Evolutionary conservation across 2,888 invertebrate species (phyloP).

Genomic region (Macropis europaea): DNA sequence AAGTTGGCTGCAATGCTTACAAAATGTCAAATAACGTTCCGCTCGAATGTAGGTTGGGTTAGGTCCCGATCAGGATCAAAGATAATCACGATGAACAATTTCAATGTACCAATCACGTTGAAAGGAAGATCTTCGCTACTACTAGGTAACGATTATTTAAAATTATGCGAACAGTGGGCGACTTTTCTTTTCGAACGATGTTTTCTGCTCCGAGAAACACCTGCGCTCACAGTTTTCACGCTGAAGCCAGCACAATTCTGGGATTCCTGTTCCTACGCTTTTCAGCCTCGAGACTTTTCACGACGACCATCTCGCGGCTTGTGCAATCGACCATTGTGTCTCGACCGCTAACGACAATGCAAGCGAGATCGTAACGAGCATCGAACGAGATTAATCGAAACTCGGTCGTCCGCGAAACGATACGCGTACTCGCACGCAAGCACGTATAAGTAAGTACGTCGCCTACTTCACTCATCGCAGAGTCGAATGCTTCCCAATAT

Average conservation of each 20-base stretch:
- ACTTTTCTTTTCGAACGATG: background rate
- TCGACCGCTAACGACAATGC: conserved; percentile 29
- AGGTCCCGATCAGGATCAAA: too few species aligned
- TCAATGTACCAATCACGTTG: too few species aligned
- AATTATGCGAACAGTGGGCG: background rate
- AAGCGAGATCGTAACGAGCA: conserved; percentile 12
- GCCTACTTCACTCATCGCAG: conserved; percentile 10
- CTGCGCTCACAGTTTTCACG: conserved; percentile 28
- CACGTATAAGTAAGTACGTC: too few species aligned
- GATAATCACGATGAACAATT: too few species aligned
- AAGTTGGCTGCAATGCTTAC: too few species aligned
- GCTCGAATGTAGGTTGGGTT: too few species aligned
- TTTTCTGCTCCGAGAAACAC: conserved; percentile 1
- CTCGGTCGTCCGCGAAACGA: background rate
- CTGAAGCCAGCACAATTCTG: conserved; percentile 53
- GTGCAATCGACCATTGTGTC: conserved; percentile 55
- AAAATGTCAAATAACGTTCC: too few species aligned
- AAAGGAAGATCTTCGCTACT: too few species aligned
- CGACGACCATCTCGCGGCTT: conserved; percentile 36
- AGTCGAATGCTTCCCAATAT: conserved; percentile 21
- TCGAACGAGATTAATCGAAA: conserved; percentile 40
- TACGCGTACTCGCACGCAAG: too few species aligned
- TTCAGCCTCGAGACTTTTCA: conserved; percentile 55
- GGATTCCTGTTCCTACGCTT: conserved; percentile 47
- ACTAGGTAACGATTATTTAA: too few species aligned